Conservation (phyloP, 2,113 vertebrate species). For the Peromyscus polionotus region DNA sequence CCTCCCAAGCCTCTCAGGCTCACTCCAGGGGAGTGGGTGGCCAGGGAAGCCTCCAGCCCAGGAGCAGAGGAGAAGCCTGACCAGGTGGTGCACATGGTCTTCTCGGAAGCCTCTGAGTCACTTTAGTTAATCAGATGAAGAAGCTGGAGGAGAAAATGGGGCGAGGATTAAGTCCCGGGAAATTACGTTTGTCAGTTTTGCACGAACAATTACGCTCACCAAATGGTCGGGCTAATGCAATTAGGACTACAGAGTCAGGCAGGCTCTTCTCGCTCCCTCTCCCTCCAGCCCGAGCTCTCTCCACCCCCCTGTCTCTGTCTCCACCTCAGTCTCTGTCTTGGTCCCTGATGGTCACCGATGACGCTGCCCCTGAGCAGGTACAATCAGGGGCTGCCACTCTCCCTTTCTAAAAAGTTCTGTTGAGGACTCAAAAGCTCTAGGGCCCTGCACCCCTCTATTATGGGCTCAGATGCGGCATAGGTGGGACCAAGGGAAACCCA, state of each 20-base stretch:
- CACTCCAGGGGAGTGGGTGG: neutral
- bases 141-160: conserved; percentile 84
- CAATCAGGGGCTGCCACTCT: neutral
- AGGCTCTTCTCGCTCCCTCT: neutral
- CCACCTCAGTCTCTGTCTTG: conserved; percentile 1
- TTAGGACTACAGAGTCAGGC: conserved; percentile 79
- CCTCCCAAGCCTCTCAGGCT: neutral
- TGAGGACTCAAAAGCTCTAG: neutral
- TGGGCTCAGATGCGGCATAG: fast-evolving
- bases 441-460: neutral
- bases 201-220: conserved; percentile 88
- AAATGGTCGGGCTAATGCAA: conserved; percentile 86
- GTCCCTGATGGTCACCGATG: conserved; percentile 73
- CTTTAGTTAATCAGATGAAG: conserved; percentile 88
- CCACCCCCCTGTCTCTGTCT: neutral
- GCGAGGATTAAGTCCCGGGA: conserved; percentile 85
- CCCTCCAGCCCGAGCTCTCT: neutral
- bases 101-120: conserved; percentile 86
- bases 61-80: conserved; percentile 16
- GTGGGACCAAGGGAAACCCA: neutral
- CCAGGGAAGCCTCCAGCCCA: neutral
- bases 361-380: conserved; percentile 42
- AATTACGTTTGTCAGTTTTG: conserved; percentile 89
- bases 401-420: conserved; percentile 40
- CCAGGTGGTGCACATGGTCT: conserved; percentile 66